Conservation (phyloP, 1,140 invertebrate species). For the Diuraphis noxia region DNA sequence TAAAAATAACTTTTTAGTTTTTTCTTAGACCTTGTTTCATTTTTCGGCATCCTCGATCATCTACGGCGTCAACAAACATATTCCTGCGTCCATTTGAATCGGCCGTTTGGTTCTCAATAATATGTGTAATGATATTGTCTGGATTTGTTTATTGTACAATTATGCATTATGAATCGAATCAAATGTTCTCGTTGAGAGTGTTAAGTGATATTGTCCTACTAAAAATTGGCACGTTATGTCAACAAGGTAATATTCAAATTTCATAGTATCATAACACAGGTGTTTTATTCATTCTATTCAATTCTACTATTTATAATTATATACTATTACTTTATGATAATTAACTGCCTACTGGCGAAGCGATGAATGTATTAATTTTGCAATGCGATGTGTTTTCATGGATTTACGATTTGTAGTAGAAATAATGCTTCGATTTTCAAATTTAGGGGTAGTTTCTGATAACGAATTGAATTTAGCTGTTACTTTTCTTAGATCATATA, state of each 20-base stretch:
- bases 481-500: too few species aligned
- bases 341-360: too few species aligned
- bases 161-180: not conserved
- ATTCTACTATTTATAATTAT: not conserved
- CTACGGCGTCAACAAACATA: not conserved
- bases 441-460: too few species aligned
- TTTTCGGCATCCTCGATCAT: slow-evolving; percentile 14
- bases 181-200: not conserved
- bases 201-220: slow-evolving; percentile 30
- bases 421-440: too few species aligned
- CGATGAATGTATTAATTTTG: not conserved
- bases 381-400: too few species aligned
- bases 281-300: not conserved
- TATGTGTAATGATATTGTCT: not conserved
- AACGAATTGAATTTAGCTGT: too few species aligned
- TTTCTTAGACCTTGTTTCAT: slow-evolving; percentile 24
- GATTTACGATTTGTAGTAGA: too few species aligned
- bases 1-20: not conserved
- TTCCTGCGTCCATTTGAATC: slow-evolving; percentile 31
- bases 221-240: slow-evolving; percentile 37
- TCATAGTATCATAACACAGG: not conserved
- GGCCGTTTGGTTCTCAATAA: slow-evolving; percentile 17
- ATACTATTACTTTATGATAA: too few species aligned
- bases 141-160: slow-evolving; percentile 23
- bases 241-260: slow-evolving; percentile 32